Evolutionary conservation across 2,113 vertebrate genomes (phyloP), one percentile per base, ranked within the genome.

Genomic region (Ameiurus melas): DNA sequence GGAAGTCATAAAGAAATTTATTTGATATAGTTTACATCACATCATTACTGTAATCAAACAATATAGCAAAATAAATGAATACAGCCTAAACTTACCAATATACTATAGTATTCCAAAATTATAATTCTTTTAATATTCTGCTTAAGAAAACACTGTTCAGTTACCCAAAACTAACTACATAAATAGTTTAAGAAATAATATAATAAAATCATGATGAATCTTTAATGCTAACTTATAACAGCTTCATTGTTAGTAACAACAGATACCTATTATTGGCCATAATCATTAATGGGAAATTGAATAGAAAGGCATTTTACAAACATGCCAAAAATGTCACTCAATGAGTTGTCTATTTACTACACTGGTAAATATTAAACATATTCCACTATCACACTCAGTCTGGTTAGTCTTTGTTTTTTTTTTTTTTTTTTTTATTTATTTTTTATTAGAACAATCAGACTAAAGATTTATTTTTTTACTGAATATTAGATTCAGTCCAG

Each of bases 261-360:
- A 80, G 47, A 86, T 22, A 27, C 27, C 33, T 39, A 77, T 64
- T 87, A 66, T 39, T 60, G 25, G 4, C 53, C 82, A 73, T 83
- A 83, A 83, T 71, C 79, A 71, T 82, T 87, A 87, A 83, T 73
- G 9, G 33, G 33, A 83, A 55, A 68, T 71, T n/a, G 10, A 68
- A 68, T 22, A 27, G 25, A 60, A 87, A 81, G 79, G 62, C 39
- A 68, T 86, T 86, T 86, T 71, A 86, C 43, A 87, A 82, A 73
- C 66, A 87, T 87, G 66, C 86, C 79, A 87, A 87, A n/a, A 33
- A 47, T 43, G 25, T 87, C n/a, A 57, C 22, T 55, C 53, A 73
- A 30, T 17, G 66, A 87, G 64, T 9, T 2, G 19, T 20, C 66
- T 60, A 71, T 71, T 87, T 83, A 87, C 64, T 71, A 87, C 36